These are phyloP conservation scores for Candoia aspera DNA, from an alignment of 2,113 vertebrate genomes.

Conservation along the genomic window DNA sequence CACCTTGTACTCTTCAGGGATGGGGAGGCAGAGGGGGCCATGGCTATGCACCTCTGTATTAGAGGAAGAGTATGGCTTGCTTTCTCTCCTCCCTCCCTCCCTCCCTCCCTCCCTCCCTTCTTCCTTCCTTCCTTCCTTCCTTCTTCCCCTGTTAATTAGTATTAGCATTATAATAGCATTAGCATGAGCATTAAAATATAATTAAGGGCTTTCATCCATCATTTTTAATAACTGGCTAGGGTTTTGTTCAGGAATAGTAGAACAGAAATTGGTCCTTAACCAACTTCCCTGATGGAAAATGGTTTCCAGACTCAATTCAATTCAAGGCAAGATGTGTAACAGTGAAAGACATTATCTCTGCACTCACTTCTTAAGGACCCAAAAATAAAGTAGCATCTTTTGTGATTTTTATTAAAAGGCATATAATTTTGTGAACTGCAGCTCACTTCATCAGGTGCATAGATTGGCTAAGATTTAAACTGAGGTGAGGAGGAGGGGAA, in stretches of 20 bases:
- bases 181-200: neutral
- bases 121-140: neutral
- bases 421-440: neutral
- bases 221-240: neutral
- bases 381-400: neutral
- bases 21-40: neutral
- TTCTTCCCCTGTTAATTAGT: neutral
- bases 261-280: neutral
- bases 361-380: neutral
- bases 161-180: neutral
- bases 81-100: neutral
- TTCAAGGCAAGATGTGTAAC: neutral
- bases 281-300: neutral
- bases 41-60: neutral
- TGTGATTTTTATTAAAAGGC: neutral
- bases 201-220: neutral
- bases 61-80: neutral
- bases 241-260: neutral
- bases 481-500: too few relatives aligned
- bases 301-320: neutral
- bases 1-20: neutral
- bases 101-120: too few relatives aligned
- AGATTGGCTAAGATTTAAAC: too few relatives aligned
- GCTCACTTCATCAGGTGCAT: neutral
- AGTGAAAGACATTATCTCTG: neutral